phyloP scores from a whole-genome alignment of 2,113 vertebrate genomes.

The Shinisaurus crocodilurus region DNA sequence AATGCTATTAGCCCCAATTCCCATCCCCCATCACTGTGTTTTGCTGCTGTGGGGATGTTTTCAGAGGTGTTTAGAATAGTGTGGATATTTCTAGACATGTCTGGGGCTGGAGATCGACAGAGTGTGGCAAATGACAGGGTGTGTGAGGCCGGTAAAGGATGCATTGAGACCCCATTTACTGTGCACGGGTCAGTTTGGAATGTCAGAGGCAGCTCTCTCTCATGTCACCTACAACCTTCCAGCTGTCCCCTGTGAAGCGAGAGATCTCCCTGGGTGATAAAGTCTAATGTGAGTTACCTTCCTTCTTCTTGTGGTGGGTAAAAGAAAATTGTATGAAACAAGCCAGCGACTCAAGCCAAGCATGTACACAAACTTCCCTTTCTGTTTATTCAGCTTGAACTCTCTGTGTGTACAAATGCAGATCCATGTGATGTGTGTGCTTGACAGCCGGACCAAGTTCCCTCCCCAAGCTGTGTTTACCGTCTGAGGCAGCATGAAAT shows the following conservation, averaged over 20 bases:
- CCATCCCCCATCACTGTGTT: no score
- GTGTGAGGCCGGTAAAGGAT: not conserved
- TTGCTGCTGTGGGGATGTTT: not conserved
- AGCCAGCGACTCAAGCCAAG: conserved; percentile 59
- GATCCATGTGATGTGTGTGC: conserved; percentile 51
- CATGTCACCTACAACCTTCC: not conserved
- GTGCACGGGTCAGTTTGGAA: not conserved
- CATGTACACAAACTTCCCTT: conserved; percentile 58
- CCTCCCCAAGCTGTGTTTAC: conserved; percentile 77
- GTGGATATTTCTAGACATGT: not conserved
- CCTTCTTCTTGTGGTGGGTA: conserved; percentile 46
- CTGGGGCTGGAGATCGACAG: not conserved
- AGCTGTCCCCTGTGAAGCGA: not conserved
- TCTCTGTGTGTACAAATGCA: conserved; percentile 44
- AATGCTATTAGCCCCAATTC: not conserved
- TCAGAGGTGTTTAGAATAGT: not conserved
- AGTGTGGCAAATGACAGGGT: not conserved
- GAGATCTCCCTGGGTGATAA: conserved; percentile 10
- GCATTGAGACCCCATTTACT: not conserved
- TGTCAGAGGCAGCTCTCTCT: not conserved
- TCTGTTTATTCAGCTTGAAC: conserved; percentile 70
- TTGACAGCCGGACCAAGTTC: conserved; percentile 51
- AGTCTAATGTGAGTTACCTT: conserved; percentile 47
- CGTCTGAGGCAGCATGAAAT: conserved; percentile 64
- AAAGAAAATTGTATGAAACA: conserved; percentile 60